phyloP scores from a whole-genome alignment of 2,797 vertebrate genomes.

The Alfaro cultratus region DNA sequence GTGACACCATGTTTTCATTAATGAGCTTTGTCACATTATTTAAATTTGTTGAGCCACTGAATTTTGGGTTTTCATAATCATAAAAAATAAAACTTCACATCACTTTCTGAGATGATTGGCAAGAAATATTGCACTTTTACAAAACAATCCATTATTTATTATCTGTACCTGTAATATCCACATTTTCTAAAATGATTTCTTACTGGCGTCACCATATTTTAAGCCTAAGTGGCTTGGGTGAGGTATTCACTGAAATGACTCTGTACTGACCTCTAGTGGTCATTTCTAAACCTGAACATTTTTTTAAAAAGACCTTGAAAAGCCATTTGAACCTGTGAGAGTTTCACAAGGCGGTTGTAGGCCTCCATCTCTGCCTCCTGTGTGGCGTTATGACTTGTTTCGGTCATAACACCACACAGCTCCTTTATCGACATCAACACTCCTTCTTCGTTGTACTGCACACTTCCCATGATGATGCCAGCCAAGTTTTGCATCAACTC shows the following conservation, averaged over 20 bases:
- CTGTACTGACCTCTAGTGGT: constrained; percentile 62
- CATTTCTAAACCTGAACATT: neutral
- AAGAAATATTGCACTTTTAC: too few species aligned
- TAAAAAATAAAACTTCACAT: too few species aligned
- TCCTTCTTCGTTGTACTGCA: constrained; percentile 84
- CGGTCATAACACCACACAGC: constrained; percentile 82
- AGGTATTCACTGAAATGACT: constrained; percentile 4
- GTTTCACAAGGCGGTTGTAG: constrained; percentile 65
- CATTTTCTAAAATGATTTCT: neutral
- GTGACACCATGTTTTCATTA: too few species aligned
- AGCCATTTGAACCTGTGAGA: constrained; percentile 56
- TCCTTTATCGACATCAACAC: constrained; percentile 66
- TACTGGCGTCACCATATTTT: neutral
- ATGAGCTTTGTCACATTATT: too few species aligned
- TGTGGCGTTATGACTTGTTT: constrained; percentile 29
- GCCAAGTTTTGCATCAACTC: constrained; percentile 82
- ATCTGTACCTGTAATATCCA: too few species aligned
- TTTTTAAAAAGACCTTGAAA: too few species aligned
- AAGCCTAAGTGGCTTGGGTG: neutral
- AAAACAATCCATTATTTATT: too few species aligned
- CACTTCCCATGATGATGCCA: constrained; percentile 80
- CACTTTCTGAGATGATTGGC: too few species aligned
- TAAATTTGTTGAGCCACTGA: too few species aligned
- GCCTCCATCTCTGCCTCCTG: constrained; percentile 21
- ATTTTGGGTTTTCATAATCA: too few species aligned